Evolutionary conservation across 1,140 invertebrate species (phyloP).

Genomic region (Heliothis subflexa): DNA sequence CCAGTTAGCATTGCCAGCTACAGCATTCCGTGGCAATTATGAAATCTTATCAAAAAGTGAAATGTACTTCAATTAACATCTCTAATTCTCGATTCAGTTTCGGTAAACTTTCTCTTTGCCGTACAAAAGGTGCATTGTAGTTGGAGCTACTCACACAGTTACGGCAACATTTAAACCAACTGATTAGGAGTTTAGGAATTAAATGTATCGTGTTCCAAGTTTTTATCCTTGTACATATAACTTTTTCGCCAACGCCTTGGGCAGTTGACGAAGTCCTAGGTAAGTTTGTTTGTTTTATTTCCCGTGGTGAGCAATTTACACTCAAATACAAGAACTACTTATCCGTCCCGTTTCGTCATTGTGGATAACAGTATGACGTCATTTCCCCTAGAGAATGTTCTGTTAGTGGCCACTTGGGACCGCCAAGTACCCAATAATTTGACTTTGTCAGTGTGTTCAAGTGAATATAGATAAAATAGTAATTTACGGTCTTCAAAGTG

Average conservation of each 20-base stretch:
- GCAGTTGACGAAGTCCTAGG: conserved; percentile 39
- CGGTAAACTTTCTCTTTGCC: conserved; percentile 23
- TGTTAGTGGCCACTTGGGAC: conserved; percentile 20
- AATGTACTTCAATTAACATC: background rate
- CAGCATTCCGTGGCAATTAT: background rate
- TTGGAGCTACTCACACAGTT: background rate
- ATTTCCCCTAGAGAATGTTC: conserved; percentile 23
- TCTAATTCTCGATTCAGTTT: conserved; percentile 8
- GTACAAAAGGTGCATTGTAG: background rate
- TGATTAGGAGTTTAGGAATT: conserved; percentile 41
- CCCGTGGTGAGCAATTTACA: conserved; percentile 13
- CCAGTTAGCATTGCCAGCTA: background rate
- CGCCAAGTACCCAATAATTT: conserved; percentile 30
- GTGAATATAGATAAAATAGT: background rate
- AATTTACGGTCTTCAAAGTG: too few species aligned
- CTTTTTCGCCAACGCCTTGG: conserved; percentile 25
- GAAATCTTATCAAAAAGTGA: conserved; percentile 22
- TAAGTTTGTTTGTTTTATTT: conserved; percentile 44
- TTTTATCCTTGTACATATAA: conserved; percentile 44
- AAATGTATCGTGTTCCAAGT: conserved; percentile 38
- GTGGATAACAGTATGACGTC: conserved; percentile 26
- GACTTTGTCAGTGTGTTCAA: conserved; percentile 14
- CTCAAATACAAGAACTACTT: conserved; percentile 9
- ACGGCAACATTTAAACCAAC: conserved; percentile 26
- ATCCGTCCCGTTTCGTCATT: conserved; percentile 25